Evolutionary conservation across 1,140 invertebrate species (phyloP).

Genomic region (Tetramorium alpestre): DNA sequence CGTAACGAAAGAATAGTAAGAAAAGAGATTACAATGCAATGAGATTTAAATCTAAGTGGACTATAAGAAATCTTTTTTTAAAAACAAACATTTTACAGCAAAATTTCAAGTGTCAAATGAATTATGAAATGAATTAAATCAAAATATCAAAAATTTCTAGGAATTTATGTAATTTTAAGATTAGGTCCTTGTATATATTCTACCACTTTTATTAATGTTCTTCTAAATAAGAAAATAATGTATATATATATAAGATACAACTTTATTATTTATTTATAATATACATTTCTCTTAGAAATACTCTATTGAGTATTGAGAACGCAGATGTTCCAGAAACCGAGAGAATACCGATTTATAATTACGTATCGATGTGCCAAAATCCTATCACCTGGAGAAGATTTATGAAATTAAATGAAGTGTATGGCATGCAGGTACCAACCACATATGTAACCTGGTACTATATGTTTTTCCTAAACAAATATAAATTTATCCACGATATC

Average conservation of each 20-base stretch:
- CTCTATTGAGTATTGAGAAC: not conserved
- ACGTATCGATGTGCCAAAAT: slow-evolving; percentile 86
- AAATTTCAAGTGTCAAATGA: not conserved
- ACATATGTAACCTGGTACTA: slow-evolving; percentile 86
- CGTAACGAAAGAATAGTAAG: no score
- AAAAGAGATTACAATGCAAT: no score
- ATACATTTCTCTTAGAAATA: slow-evolving; percentile 42
- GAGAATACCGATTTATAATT: slow-evolving; percentile 86
- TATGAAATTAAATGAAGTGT: slow-evolving; percentile 83
- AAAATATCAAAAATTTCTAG: not conserved
- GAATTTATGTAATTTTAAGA: not conserved
- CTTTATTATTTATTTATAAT: not conserved
- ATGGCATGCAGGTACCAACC: slow-evolving; percentile 82
- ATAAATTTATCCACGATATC: slow-evolving; percentile 84
- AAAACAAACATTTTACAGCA: not conserved
- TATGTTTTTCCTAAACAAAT: slow-evolving; percentile 83
- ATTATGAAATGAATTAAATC: not conserved
- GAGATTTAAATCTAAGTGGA: not conserved
- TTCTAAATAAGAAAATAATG: not conserved
- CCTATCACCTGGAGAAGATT: slow-evolving; percentile 87
- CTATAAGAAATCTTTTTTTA: not conserved
- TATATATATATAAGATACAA: not conserved
- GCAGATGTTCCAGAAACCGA: not conserved
- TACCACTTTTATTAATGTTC: not conserved
- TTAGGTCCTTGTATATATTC: not conserved